Base-by-base conservation (phyloP, 2,888 invertebrate genomes). In the Syritta pipiens region DNA sequence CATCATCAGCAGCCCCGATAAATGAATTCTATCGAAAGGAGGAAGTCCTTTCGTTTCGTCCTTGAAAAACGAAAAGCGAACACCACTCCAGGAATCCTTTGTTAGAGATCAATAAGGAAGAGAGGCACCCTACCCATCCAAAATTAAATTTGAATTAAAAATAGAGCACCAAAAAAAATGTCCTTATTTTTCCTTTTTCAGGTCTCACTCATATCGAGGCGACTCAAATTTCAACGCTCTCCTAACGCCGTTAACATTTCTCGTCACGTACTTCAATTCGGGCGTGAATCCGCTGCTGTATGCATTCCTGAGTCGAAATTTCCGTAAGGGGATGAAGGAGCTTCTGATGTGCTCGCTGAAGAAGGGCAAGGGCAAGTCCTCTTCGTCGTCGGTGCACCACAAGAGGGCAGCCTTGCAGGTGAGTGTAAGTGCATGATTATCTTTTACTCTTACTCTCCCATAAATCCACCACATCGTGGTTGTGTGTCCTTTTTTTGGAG, bases 281-380 rank as follows among this genome's bases (percentile, higher is more conserved):
- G 97, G 94, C 48, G 92, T 97, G 81, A 97, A 97, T 89, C 97
- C 97, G 0, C 90, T 97, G 55, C 91, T 97, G 5, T 97, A 97
- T 89, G 97, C 97, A 2, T 95, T 97, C 86, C 90, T 97, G 57
- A 92, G 92, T 3, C 92, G 94, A 77, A 94, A 95, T 85, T 96
- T 96, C 88, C 91, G 95, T 60, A 93, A 94, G 85, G 96, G 96
- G 14, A 95, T 97, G 93, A 91, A 92, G 76, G 96, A 97, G 87
- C 90, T 96, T 19, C 87, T 96, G 28, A 90, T 92, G 75, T 95
- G 94, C 85, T 90, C 90, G 12, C 86, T 88, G 84, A 88, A 88
- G 81, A 88, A 88, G 82, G 85, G 86, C 81, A 89, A 89, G 82
- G 85, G 86, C 60, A 89, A 89, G 82, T 88, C 88, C 12, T 86